phyloP scores from a whole-genome alignment of 1,140 invertebrate genomes.

The Temnothorax nylanderi region DNA sequence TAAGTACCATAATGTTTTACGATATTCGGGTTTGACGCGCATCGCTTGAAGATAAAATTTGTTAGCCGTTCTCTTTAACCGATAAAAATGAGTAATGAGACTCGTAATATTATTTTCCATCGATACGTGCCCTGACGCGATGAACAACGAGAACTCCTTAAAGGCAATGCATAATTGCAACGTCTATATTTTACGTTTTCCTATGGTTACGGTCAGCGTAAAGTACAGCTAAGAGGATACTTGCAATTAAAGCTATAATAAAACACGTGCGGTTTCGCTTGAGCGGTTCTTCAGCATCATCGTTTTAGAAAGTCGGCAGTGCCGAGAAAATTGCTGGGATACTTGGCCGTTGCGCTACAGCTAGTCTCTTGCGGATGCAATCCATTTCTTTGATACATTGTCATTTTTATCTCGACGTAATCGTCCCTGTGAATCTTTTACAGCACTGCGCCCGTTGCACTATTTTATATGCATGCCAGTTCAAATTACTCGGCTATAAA shows the following conservation, averaged over 20 bases:
- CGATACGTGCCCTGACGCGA: neutral
- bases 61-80: neutral
- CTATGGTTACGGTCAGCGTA: constrained; percentile 9
- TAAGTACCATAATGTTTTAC: neutral
- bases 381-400: constrained; percentile 57
- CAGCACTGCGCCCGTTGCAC: constrained; percentile 58
- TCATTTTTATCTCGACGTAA: constrained; percentile 53
- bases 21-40: neutral
- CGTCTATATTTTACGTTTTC: constrained; percentile 46
- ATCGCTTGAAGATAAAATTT: constrained; percentile 11
- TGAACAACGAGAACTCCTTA: constrained; percentile 11
- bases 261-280: constrained; percentile 51
- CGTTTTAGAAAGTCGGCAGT: constrained; percentile 50
- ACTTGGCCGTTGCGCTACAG: constrained; percentile 3
- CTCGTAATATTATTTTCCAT: constrained; percentile 24
- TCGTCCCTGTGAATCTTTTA: constrained; percentile 30
- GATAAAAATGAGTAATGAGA: constrained; percentile 20
- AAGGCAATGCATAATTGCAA: constrained; percentile 16
- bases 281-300: neutral
- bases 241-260: constrained; percentile 56
- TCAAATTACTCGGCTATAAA: constrained; percentile 41
- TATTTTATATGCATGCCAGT: constrained; percentile 47
- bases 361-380: constrained; percentile 50
- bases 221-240: constrained; percentile 45
- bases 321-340: constrained; percentile 45